A percentile compares a stretch with the other conserved stretches of the same genome.
These are phyloP conservation scores for Limanda limanda DNA, from an alignment of 2,113 vertebrate genomes.

Conservation along the genomic window DNA sequence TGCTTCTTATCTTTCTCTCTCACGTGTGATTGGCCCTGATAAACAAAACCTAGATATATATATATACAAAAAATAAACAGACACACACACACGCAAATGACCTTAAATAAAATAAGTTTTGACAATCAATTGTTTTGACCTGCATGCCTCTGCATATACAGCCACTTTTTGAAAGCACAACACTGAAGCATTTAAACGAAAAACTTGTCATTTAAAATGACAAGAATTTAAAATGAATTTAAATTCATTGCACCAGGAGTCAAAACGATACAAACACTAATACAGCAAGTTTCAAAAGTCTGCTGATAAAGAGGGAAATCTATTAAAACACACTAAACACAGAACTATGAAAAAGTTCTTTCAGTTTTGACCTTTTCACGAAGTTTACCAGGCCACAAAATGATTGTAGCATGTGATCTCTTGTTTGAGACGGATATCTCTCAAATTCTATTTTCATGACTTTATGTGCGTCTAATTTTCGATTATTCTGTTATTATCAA, in stretches of 20 bases:
- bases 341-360: not conserved
- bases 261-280: not conserved
- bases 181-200: too few species aligned
- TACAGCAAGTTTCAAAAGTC: not conserved
- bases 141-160: not conserved
- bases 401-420: not conserved
- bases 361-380: not conserved
- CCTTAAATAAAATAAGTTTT: not conserved
- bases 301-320: too few species aligned
- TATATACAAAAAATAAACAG: not conserved
- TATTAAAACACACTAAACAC: not conserved
- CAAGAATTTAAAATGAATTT: too few species aligned
- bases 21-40: slow-evolving; percentile 28
- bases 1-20: slow-evolving; percentile 46
- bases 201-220: too few species aligned
- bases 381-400: too few species aligned
- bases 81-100: not conserved
- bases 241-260: too few species aligned
- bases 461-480: not conserved
- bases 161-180: not conserved
- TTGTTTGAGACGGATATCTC: not conserved
- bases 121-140: not conserved
- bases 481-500: not conserved
- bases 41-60: not conserved
- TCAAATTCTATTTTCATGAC: not conserved